Evolutionary conservation across 2,113 vertebrate genomes (phyloP), one percentile per base, ranked within the genome.

Genomic region (Riparia riparia): DNA sequence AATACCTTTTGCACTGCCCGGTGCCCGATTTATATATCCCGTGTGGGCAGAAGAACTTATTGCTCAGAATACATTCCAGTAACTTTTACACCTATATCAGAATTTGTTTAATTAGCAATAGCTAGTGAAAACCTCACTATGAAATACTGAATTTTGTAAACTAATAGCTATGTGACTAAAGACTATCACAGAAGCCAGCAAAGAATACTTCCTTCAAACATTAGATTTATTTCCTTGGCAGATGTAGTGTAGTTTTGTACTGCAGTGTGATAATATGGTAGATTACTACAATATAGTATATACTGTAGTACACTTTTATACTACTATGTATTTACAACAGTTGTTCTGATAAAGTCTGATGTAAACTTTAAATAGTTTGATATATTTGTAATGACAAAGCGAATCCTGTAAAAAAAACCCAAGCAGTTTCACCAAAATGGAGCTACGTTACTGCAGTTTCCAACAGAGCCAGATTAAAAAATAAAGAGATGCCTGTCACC

Each of bases 361-460:
- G 32, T 49, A 83, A 81, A 50, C 32, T 77, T 77, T 22, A 47
- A 86, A 32, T 12, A 49, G 21, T 44, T 89, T 21, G 17, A 44
- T 53, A 6, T 49, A 37, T 51, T 86, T 58, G 39, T 29, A 71
- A 71, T 12, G 20, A 26, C 15, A 76, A 81, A 71, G 15, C 1
- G 64, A 64, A 49, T 65, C n/a, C n/a, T 61, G 13, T 53, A 16
- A 24, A 61, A 58, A 77, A 89, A 9, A 7, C 3, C 2, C 44
- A 69, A 49, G 20, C 18, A 32, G 5, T 12, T 61, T n/a, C 28
- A 54, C 9, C 9, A 17, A 87, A 73, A 80, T 16, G 19, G 32
- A 80, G 51, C 39, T 87, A 18, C 0, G 0, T 28, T 56, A 39
- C 26, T 6, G 1, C 12, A 1, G 39, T 51, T 58, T 70, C 28